Percentiles rank a stretch among this genome's conserved stretches.
Conservation (phyloP, 2,797 vertebrate genomes). For the Hemibagrus guttatus region DNA sequence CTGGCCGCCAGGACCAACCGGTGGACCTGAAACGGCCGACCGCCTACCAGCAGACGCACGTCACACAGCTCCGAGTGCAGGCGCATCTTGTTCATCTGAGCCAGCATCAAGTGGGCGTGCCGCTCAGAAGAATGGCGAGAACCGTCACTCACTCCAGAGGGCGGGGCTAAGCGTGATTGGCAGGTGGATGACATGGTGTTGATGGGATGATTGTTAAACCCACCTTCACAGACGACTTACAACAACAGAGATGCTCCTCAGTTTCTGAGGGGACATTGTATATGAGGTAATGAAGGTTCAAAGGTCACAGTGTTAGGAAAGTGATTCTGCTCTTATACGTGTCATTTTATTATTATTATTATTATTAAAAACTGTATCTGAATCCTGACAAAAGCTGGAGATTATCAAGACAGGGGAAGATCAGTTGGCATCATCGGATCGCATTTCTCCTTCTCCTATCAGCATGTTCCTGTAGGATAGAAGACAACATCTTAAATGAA, state of each 20-base stretch:
- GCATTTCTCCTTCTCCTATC: not conserved
- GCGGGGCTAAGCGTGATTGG: not conserved
- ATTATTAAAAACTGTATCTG: not conserved
- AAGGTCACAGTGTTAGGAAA: not conserved
- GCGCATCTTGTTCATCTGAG: conserved; percentile 92
- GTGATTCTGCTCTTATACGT: not conserved
- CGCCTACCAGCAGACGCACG: conserved; percentile 85
- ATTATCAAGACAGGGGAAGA: not conserved
- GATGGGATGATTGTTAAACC: too few species aligned
- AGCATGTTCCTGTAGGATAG: not conserved
- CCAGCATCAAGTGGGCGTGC: conserved; percentile 86
- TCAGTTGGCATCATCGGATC: not conserved
- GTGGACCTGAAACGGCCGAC: conserved; percentile 84
- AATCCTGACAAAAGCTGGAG: too few species aligned
- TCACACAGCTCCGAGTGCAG: conserved; percentile 88
- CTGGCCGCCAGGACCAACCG: conserved; percentile 92
- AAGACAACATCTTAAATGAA: not conserved
- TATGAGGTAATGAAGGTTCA: not conserved
- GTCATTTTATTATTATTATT: not conserved
- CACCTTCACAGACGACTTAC: too few species aligned
- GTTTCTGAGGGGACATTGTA: not conserved
- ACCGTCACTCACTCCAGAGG: conserved; percentile 41
- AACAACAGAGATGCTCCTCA: too few species aligned
- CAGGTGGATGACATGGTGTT: not conserved
- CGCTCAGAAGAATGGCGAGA: conserved; percentile 78